Conservation (phyloP, 2,888 invertebrate species). For the Athalia rosae region DNA sequence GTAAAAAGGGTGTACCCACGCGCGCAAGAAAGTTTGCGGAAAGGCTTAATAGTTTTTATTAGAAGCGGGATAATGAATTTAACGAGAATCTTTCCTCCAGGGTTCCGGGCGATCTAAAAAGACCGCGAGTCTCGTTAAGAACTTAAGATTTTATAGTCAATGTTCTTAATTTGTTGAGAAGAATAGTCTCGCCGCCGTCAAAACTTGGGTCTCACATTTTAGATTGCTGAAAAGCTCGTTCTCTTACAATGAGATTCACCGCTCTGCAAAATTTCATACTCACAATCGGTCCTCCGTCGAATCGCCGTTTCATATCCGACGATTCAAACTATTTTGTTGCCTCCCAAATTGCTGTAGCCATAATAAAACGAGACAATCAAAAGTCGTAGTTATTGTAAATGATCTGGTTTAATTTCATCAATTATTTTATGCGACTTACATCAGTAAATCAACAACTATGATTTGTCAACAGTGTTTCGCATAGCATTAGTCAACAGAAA, state of each 20-base stretch:
- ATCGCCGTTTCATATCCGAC: too few species aligned
- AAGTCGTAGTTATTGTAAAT: constrained; percentile 2
- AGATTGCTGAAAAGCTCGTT: constrained; percentile 3
- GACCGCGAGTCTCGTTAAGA: constrained; percentile 26
- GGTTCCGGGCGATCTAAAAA: constrained; percentile 6
- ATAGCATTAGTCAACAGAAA: constrained; percentile 46
- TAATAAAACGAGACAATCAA: neutral
- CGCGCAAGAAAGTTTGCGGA: constrained; percentile 5
- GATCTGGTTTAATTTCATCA: constrained; percentile 10
- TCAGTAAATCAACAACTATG: constrained; percentile 42
- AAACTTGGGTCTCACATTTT: constrained; percentile 16
- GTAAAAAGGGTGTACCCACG: neutral
- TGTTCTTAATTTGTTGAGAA: constrained; percentile 33
- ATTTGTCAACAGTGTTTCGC: constrained; percentile 24
- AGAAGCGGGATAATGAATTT: constrained; percentile 33
- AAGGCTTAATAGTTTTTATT: constrained; percentile 28
- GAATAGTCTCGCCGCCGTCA: constrained; percentile 23
- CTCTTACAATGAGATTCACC: neutral
- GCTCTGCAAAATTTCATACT: neutral
- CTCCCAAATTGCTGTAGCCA: neutral
- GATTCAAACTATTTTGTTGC: neutral
- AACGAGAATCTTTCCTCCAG: constrained; percentile 28
- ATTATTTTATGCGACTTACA: constrained; percentile 37
- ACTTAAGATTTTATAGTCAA: constrained; percentile 13
- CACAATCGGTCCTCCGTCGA: neutral